phyloP scores from a whole-genome alignment of 2,113 vertebrate genomes.

The western clawed frog (Xenopus tropicalis) region DNA sequence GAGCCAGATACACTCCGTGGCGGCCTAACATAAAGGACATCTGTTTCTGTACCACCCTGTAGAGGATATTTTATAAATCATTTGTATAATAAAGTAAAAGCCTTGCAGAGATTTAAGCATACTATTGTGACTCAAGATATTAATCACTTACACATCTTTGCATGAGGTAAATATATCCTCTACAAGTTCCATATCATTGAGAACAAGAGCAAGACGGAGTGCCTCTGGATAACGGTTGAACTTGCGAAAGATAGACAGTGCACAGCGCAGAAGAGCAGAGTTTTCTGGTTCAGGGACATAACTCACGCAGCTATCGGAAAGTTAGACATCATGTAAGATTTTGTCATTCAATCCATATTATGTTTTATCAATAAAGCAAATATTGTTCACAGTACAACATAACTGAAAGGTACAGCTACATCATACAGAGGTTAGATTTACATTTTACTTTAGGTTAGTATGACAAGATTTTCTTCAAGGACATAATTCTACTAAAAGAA shows the following conservation, averaged over 20 bases:
- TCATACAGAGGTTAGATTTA: too few relatives aligned
- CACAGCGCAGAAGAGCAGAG: constrained; percentile 87
- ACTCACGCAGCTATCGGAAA: constrained; percentile 83
- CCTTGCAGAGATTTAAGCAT: too few relatives aligned
- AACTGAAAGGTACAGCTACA: too few relatives aligned
- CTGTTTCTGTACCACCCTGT: constrained; percentile 93
- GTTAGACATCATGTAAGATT: too few relatives aligned
- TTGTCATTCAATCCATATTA: too few relatives aligned
- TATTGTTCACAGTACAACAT: too few relatives aligned
- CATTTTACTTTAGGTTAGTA: too few relatives aligned
- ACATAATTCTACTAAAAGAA: too few relatives aligned
- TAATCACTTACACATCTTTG: constrained; percentile 86
- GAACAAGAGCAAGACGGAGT: constrained; percentile 89
- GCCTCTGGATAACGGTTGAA: constrained; percentile 94
- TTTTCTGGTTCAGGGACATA: constrained; percentile 96
- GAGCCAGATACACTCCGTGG: constrained; percentile 93
- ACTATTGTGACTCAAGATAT: neutral
- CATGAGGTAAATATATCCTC: constrained; percentile 98
- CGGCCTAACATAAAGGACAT: constrained; percentile 97
- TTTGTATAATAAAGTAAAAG: too few relatives aligned
- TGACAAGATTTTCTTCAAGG: too few relatives aligned
- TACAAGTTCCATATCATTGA: constrained; percentile 93
- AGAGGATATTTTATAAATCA: neutral
- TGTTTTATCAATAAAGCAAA: too few relatives aligned
- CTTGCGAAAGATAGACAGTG: constrained; percentile 92